A percentile compares a stretch with the other conserved stretches of the same genome.
Conservation (phyloP, 2,888 invertebrate species). For the Dicyrtomina minuta region DNA sequence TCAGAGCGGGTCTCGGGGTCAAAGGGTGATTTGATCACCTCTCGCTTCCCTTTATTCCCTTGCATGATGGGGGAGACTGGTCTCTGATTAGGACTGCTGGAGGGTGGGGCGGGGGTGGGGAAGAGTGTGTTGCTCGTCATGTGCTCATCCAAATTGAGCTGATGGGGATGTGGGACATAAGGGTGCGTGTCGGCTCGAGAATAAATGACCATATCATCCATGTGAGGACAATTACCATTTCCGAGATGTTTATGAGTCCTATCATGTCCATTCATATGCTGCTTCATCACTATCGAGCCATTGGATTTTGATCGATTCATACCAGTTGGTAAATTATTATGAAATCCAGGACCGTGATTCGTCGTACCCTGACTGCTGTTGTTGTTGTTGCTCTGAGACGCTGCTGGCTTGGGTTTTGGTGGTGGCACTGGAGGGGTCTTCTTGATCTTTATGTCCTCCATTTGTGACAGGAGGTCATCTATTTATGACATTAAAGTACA, state of each 20-base stretch:
- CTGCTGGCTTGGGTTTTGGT: constrained; percentile 11
- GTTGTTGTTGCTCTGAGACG: background rate
- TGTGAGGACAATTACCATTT: constrained; percentile 27
- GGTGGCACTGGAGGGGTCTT: constrained; percentile 25
- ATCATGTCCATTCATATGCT: constrained; percentile 15
- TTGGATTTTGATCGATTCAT: no score
- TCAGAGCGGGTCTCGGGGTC: constrained; percentile 28
- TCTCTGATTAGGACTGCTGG: background rate
- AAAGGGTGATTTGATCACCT: constrained; percentile 31
- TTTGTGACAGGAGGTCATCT: constrained; percentile 33
- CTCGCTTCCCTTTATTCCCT: constrained; percentile 13
- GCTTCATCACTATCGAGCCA: background rate
- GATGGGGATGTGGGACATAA: constrained; percentile 25
- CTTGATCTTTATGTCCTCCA: constrained; percentile 34
- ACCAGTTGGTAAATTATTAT: no score
- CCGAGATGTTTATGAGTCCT: background rate
- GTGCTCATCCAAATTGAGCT: constrained; percentile 26
- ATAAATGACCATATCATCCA: constrained; percentile 14
- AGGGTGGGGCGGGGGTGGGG: constrained; percentile 30
- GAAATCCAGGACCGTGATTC: background rate
- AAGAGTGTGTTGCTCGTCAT: constrained; percentile 25
- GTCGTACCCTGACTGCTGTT: no score
- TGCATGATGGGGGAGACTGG: constrained; percentile 18
- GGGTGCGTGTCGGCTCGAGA: constrained; percentile 32
- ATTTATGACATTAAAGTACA: background rate